These are phyloP conservation scores for Melipona quadrifasciata DNA, from an alignment of 1,140 invertebrate species.

Conservation along the genomic window DNA sequence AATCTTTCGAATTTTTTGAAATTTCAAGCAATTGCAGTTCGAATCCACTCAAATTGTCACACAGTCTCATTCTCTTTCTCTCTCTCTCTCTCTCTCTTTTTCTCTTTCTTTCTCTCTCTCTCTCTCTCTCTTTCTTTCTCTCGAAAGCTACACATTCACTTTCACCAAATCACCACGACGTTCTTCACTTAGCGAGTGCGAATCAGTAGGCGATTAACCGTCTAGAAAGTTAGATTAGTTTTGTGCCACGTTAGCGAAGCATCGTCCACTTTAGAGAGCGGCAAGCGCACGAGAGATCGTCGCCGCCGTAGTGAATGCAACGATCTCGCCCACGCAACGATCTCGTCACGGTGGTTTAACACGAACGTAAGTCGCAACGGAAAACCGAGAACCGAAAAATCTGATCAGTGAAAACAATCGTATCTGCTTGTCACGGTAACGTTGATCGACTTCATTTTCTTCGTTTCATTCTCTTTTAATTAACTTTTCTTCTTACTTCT, in stretches of 20 bases:
- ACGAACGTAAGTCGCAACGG: constrained; percentile 32
- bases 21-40: no score
- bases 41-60: no score
- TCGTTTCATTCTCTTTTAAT: not conserved
- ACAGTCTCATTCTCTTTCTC: no score
- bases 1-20: no score
- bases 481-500: not conserved
- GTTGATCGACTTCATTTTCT: not conserved
- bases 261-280: constrained; percentile 12
- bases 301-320: constrained; percentile 21
- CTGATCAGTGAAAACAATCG: not conserved
- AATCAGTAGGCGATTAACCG: constrained; percentile 10
- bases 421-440: not conserved
- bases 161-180: not conserved
- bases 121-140: not conserved
- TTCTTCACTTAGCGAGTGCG: not conserved
- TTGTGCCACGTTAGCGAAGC: not conserved
- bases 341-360: constrained; percentile 4
- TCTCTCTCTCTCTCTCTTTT: no score
- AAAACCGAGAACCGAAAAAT: not conserved
- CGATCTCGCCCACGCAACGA: constrained; percentile 10
- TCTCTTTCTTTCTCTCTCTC: not conserved
- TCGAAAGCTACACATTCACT: not conserved
- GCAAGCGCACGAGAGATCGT: not conserved
- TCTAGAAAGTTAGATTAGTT: constrained; percentile 31